Base-by-base conservation (phyloP, 2,113 vertebrate genomes). In the Esox niger region DNA sequence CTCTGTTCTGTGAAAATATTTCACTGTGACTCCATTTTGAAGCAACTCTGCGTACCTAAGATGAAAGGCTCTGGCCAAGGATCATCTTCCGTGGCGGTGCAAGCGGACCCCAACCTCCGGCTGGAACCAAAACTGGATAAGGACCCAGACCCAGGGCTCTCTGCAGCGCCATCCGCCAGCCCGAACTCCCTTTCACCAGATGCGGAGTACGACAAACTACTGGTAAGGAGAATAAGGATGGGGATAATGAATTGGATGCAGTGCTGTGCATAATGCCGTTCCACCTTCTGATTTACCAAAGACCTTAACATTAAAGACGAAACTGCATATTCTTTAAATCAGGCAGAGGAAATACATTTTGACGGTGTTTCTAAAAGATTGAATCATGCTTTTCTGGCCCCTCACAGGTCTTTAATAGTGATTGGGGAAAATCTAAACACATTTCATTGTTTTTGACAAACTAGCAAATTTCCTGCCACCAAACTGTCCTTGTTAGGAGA, bases 181-280 rank as follows among this genome's bases (percentile, higher is more conserved):
- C 83, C 87, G 6, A 79, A 83, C 58, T 90, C 89, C 0, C 88
- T 88, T 2, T 91, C 90, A 35, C 90, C 90, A 27, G 91, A 93
- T 64, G 87, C 91, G 7, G 91, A 93, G 64, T 93, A 92, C 58
- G 92, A 92, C 85, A 92, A 92, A 84, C 88, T 92, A 17, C 76
- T 89, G 90, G 92, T 93, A 72, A 85, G 88, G 15, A 8, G 10
- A 20, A 63, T 26, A 1, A 4, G 27, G 17, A 61, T 33, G 10
- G 11, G n/a, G n/a, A n/a, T n/a, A n/a, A n/a, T n/a, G n/a, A n/a
- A n/a, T n/a, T n/a, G n/a, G n/a, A n/a, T n/a, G n/a, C n/a, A n/a
- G n/a, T n/a, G n/a, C n/a, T n/a, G n/a, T n/a, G n/a, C n/a, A n/a
- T n/a, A n/a, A n/a, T n/a, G n/a, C n/a, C n/a, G n/a, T n/a, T n/a